These are phyloP conservation scores for Pangasius krempfi DNA, from an alignment of 2,797 vertebrate species.

Conservation along the genomic window DNA sequence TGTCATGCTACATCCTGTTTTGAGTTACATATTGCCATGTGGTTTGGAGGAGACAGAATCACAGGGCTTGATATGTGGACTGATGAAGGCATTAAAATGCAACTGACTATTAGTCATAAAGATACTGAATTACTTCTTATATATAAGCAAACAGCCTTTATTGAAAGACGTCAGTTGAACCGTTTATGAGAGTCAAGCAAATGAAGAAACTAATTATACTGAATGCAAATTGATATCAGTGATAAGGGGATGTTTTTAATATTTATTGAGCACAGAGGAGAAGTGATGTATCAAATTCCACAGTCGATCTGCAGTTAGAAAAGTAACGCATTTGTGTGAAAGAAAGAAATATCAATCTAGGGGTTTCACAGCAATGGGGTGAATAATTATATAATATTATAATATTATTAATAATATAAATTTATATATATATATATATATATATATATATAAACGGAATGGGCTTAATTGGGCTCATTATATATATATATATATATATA, in stretches of 20 bases:
- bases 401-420: no score
- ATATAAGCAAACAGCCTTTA: neutral
- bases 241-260: neutral
- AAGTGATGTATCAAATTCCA: neutral
- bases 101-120: neutral
- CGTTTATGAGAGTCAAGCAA: no score
- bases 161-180: neutral
- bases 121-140: neutral
- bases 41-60: constrained; percentile 2
- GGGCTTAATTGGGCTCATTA: no score
- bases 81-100: neutral
- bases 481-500: no score
- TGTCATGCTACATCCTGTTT: neutral
- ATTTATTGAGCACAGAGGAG: neutral
- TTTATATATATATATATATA: no score
- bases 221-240: neutral
- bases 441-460: no score
- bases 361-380: no score
- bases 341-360: no score
- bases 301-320: no score
- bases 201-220: neutral
- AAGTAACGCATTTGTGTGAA: neutral
- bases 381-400: no score
- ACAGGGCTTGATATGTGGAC: neutral
- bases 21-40: neutral